Evolutionary conservation across 2,113 vertebrate genomes (phyloP).

Genomic region (Callipepla squamata): DNA sequence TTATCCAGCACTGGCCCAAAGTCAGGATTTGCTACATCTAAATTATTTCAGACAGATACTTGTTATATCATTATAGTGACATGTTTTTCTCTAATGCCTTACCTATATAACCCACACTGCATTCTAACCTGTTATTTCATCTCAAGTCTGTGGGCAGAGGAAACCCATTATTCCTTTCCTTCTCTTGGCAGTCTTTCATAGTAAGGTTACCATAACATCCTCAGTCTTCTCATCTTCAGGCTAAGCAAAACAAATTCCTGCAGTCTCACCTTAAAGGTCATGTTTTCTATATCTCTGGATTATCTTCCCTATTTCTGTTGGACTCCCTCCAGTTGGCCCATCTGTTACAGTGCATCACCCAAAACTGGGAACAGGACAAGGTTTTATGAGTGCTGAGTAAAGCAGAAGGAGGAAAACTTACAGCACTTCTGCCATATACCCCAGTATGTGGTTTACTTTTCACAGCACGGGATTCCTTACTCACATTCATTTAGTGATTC

Average conservation of each 20-base stretch:
- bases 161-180: neutral
- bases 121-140: constrained; percentile 11
- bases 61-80: constrained; percentile 30
- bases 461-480: constrained; percentile 22
- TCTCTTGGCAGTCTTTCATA: neutral
- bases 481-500: constrained; percentile 28
- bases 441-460: constrained; percentile 40
- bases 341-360: constrained; percentile 28
- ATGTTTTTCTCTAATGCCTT: constrained; percentile 23
- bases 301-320: constrained; percentile 7
- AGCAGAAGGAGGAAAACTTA: constrained; percentile 46
- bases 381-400: constrained; percentile 49
- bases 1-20: constrained; percentile 27
- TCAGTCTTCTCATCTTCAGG: neutral
- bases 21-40: neutral
- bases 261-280: constrained; percentile 42
- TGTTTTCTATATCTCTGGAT: constrained; percentile 48
- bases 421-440: neutral
- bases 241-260: constrained; percentile 31
- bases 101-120: neutral
- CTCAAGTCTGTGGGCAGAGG: neutral
- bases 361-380: constrained; percentile 41
- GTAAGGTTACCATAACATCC: neutral
- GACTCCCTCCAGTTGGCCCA: constrained; percentile 46
- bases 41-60: constrained; percentile 27